Percentiles rank a stretch among this genome's conserved stretches.
Conservation (phyloP, 2,113 vertebrate genomes). For the Sylvicapra grimmia region DNA sequence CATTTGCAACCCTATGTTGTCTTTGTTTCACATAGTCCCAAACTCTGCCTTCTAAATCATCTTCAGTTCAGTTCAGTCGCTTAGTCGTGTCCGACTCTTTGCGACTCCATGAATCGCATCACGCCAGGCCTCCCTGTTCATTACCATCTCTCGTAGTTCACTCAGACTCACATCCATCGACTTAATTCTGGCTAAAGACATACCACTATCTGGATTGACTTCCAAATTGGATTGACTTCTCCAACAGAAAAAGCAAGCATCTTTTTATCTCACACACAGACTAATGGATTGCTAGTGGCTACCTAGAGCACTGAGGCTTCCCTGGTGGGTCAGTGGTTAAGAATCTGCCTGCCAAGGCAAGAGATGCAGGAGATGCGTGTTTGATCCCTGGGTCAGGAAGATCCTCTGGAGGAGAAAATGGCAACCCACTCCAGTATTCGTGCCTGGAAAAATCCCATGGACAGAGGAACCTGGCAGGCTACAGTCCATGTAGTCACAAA, state of each 20-base stretch:
- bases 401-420: not conserved
- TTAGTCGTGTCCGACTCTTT: too few relatives aligned
- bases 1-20: not conserved
- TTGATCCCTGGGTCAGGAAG: not conserved
- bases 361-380: not conserved
- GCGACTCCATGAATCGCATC: too few relatives aligned
- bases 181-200: conserved; percentile 7
- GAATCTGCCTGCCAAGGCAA: not conserved
- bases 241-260: not conserved
- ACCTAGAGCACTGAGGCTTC: not conserved
- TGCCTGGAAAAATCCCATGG: not conserved
- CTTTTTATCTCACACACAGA: conserved; percentile 18
- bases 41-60: not conserved
- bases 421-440: not conserved
- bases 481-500: not conserved
- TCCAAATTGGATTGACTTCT: not conserved
- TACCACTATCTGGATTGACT: not conserved
- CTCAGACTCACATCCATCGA: too few relatives aligned
- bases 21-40: not conserved
- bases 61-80: not conserved
- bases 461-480: not conserved
- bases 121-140: too few relatives aligned
- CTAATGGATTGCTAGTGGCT: not conserved
- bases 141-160: too few relatives aligned
- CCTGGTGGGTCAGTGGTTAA: not conserved